Percentiles rank a stretch among this genome's conserved stretches.
These are phyloP conservation scores for Metacarcinus magister DNA, from an alignment of 2,888 invertebrate species.

Conservation along the genomic window DNA sequence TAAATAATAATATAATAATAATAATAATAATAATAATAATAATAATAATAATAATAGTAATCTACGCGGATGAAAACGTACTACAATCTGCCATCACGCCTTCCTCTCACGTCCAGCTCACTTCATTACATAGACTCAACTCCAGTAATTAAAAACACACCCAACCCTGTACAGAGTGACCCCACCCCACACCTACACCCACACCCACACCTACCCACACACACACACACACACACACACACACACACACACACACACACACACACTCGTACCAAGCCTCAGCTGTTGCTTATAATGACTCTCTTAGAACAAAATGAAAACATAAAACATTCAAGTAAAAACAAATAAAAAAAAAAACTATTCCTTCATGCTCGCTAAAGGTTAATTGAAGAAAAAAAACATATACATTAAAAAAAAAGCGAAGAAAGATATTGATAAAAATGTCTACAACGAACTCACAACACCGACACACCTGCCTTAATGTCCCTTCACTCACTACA, in stretches of 20 bases:
- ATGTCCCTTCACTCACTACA: too few species aligned
- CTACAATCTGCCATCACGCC: neutral
- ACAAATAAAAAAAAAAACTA: neutral
- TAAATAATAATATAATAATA: conserved; percentile 10
- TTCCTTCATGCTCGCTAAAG: too few species aligned
- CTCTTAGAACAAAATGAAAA: neutral
- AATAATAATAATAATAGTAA: too few species aligned
- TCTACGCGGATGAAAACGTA: neutral
- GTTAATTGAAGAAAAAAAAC: too few species aligned
- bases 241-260: conserved; percentile 47
- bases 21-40: too few species aligned
- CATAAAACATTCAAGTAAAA: neutral
- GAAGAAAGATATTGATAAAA: too few species aligned
- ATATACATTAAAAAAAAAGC: too few species aligned
- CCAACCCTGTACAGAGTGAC: neutral
- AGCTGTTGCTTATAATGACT: neutral
- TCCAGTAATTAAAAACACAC: neutral
- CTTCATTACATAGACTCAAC: neutral
- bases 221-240: conserved; percentile 27
- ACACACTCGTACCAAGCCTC: conserved; percentile 13
- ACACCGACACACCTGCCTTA: too few species aligned
- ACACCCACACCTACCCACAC: neutral
- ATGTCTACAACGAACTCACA: too few species aligned
- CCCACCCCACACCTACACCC: neutral
- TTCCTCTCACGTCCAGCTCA: neutral